Percentiles rank a stretch among this genome's conserved stretches.
phyloP scores from a whole-genome alignment of 1,140 invertebrate genomes.

The Octopus bimaculoides region DNA sequence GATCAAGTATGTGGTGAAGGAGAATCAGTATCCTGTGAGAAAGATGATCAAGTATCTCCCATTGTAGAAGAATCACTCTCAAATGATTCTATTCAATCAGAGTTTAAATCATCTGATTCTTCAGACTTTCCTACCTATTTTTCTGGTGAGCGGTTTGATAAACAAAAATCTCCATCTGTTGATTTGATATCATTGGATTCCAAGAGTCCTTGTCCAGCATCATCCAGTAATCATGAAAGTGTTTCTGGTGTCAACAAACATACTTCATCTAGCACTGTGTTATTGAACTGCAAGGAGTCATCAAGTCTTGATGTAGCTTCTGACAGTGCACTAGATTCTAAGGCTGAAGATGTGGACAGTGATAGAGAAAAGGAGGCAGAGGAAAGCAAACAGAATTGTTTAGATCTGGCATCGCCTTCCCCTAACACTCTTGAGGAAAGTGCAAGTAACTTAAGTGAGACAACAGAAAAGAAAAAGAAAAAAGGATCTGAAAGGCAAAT shows the following conservation, averaged over 20 bases:
- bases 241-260: neutral
- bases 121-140: neutral
- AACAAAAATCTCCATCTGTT: neutral
- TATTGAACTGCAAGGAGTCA: neutral
- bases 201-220: neutral
- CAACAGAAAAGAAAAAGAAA: constrained; percentile 20
- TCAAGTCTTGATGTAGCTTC: neutral
- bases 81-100: neutral
- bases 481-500: constrained; percentile 31
- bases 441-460: neutral
- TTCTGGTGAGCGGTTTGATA: neutral
- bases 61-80: neutral
- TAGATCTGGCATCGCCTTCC: neutral
- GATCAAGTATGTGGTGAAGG: neutral
- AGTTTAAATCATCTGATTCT: neutral
- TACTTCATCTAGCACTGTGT: neutral
- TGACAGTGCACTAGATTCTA: neutral
- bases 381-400: neutral
- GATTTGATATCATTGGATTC: neutral
- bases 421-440: neutral
- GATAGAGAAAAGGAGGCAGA: constrained; percentile 3
- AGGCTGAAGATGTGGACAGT: neutral
- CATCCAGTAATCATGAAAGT: neutral
- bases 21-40: neutral
- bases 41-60: neutral